phyloP scores from a whole-genome alignment of 1,140 invertebrate genomes.

The Metaphire vulgaris region DNA sequence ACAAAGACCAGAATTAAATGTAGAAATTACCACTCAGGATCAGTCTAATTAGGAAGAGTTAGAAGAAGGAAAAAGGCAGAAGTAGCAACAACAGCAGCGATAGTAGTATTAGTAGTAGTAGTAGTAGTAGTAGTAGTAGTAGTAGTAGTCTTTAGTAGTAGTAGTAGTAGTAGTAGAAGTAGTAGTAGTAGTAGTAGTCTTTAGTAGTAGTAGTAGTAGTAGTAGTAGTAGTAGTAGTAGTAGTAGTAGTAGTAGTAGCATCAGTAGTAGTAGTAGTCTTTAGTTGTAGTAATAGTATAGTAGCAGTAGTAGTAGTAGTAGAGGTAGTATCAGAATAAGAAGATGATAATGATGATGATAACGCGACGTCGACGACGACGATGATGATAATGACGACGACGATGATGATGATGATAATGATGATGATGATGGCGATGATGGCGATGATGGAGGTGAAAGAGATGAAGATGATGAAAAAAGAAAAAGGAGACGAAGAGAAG shows the following conservation, averaged over 20 bases:
- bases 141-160: neutral
- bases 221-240: conserved; percentile 2
- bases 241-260: conserved; percentile 1
- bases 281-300: neutral
- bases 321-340: neutral
- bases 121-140: conserved; percentile 2
- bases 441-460: neutral
- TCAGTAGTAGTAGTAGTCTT: neutral
- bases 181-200: neutral
- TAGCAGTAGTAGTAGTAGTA: conserved; percentile 1
- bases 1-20: no score
- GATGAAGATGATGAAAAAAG: neutral
- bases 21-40: no score
- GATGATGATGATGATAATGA: no score
- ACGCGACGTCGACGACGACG: no score
- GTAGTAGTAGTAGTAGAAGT: neutral
- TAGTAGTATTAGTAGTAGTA: neutral
- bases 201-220: conserved; percentile 3
- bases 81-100: neutral
- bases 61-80: no score
- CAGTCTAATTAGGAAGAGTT: no score
- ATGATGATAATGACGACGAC: no score
- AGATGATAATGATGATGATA: no score
- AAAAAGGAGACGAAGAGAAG: neutral
- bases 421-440: no score